These are phyloP conservation scores for Aphelocoma californica DNA, from an alignment of 2,797 vertebrate species.

Conservation along the genomic window DNA sequence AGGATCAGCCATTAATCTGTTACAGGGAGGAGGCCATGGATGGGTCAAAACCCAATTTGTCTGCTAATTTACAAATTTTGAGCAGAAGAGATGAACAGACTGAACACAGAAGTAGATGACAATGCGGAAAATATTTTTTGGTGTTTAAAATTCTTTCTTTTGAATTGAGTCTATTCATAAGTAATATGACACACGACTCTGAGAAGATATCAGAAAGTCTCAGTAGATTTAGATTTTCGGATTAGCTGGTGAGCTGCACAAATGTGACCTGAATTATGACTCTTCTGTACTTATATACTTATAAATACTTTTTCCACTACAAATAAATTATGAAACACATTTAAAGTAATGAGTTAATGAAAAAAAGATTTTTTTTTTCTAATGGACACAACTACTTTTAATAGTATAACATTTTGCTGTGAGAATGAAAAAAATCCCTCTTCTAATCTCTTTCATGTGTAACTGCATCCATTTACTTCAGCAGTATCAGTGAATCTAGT, in stretches of 20 bases:
- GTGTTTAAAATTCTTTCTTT: background rate
- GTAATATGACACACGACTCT: background rate
- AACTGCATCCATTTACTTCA: background rate
- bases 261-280: conserved; percentile 34
- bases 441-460: background rate
- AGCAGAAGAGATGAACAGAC: background rate
- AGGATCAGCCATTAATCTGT: background rate
- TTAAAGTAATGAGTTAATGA: background rate
- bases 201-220: background rate
- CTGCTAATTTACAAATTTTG: background rate
- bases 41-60: background rate
- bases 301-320: background rate
- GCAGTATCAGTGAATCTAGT: background rate
- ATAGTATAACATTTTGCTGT: background rate
- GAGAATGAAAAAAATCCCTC: background rate
- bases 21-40: background rate
- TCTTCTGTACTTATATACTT: background rate
- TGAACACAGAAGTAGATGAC: background rate
- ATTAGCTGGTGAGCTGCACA: background rate
- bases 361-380: background rate
- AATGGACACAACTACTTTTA: background rate
- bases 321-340: conserved; percentile 18
- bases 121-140: background rate
- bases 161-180: background rate
- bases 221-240: conserved; percentile 21